Evolutionary conservation across 2,888 invertebrate genomes (phyloP), one percentile per base, ranked within the genome.

Genomic region (Serripes groenlandicus): DNA sequence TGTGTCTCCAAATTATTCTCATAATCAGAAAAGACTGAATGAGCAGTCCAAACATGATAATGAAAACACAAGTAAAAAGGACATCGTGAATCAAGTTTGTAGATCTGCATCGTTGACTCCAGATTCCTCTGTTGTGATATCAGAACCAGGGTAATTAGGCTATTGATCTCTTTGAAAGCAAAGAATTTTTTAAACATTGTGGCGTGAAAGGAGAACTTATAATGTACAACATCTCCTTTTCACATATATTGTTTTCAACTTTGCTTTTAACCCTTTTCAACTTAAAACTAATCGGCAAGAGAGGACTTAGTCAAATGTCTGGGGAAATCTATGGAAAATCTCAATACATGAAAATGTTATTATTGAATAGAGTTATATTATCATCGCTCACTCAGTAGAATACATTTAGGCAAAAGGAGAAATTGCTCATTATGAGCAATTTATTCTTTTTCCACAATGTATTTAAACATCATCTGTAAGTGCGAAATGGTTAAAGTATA

Each of bases 1-100:
- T 49, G 81, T 83, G 4, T 86, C 86, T 26, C 78, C 78, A 9
- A 81, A 73, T 30, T 86, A 73, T 58, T 54, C 74, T 0, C 42
- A 78, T 54, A 78, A 78, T 49, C 54, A 78, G 5, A 72, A 11
- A 75, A 28, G 21, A 26, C 5, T 23, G 23, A 56, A 21, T 21
- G 49, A 49, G 21, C 49, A 49, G 49, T 1, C 2, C 7, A 49
- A 1, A 5, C 4, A 32, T 34, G 62, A 32, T 1, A n/a, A 30
- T 3, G 3, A 58, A 2, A 32, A 60, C 2, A 30, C 15, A 28
- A 5, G 5, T 7, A 62, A 34, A 18, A 1, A 32, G 11, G 7
- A 34, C 3, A 26, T 58, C n/a, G 3, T 58, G 9, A 58, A 58
- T n/a, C n/a, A n/a, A 26, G 2, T 28, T 26, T 7, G 4, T 26